A percentile compares a stretch with the other conserved stretches of the same genome.
These are phyloP conservation scores for Camponotus vicinus DNA, from an alignment of 1,140 invertebrate species.

Conservation along the genomic window DNA sequence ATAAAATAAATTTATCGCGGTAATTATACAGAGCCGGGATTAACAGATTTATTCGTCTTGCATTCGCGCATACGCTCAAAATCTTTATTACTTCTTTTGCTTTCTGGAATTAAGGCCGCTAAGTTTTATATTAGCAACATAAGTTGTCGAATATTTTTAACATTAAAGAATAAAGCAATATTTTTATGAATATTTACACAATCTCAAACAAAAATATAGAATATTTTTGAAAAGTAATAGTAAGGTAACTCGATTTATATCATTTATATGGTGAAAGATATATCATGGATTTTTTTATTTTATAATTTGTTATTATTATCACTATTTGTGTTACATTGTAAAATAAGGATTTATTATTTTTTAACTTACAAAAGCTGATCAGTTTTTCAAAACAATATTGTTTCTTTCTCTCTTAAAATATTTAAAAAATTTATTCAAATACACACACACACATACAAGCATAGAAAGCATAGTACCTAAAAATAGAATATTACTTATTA, in stretches of 20 bases:
- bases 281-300: neutral
- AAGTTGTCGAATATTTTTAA: neutral
- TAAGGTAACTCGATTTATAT: neutral
- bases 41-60: conserved; percentile 16
- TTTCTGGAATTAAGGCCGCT: neutral
- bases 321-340: neutral
- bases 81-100: neutral
- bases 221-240: neutral
- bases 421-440: neutral
- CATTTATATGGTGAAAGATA: neutral
- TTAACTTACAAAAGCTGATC: neutral
- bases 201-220: neutral
- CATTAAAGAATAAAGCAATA: neutral
- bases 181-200: neutral
- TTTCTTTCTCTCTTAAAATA: no score
- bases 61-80: neutral
- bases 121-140: neutral
- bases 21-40: conserved; percentile 13
- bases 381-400: neutral
- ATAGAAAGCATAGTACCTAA: neutral
- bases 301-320: neutral
- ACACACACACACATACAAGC: no score
- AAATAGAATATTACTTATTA: neutral
- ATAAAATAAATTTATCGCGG: conserved; percentile 34
- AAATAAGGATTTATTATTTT: neutral